Conservation (phyloP, 1,140 invertebrate genomes). For the Calliopsis andreniformis region DNA sequence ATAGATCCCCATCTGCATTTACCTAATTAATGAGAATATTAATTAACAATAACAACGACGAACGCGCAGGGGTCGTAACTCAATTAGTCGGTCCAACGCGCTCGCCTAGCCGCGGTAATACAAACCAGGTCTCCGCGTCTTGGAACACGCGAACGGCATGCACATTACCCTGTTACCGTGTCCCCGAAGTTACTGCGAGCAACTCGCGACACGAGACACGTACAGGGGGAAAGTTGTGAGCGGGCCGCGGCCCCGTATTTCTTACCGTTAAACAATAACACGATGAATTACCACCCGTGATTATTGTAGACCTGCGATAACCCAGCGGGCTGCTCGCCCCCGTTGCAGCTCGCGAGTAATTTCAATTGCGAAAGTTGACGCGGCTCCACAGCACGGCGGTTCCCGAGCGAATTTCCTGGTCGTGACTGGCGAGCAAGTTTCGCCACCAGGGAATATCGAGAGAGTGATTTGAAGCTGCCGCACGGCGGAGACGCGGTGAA, state of each 20-base stretch:
- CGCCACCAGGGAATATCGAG: constrained; percentile 22
- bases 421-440: not conserved
- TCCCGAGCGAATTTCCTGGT: not conserved
- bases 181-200: constrained; percentile 44
- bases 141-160: constrained; percentile 37
- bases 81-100: constrained; percentile 24
- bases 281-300: constrained; percentile 28
- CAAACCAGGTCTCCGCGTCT: constrained; percentile 12
- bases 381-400: not conserved
- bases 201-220: constrained; percentile 24
- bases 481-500: not conserved
- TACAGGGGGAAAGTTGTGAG: constrained; percentile 22
- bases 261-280: constrained; percentile 35
- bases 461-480: not conserved
- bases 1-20: not conserved
- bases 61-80: constrained; percentile 28
- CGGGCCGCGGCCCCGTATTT: not conserved
- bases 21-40: constrained; percentile 27
- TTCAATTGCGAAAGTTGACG: constrained; percentile 37
- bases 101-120: constrained; percentile 13
- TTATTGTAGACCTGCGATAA: constrained; percentile 28
- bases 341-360: not conserved
- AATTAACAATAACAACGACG: constrained; percentile 44
- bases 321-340: not conserved
- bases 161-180: constrained; percentile 57